phyloP scores from a whole-genome alignment of 2,888 invertebrate genomes.

The Smittia aterrima region DNA sequence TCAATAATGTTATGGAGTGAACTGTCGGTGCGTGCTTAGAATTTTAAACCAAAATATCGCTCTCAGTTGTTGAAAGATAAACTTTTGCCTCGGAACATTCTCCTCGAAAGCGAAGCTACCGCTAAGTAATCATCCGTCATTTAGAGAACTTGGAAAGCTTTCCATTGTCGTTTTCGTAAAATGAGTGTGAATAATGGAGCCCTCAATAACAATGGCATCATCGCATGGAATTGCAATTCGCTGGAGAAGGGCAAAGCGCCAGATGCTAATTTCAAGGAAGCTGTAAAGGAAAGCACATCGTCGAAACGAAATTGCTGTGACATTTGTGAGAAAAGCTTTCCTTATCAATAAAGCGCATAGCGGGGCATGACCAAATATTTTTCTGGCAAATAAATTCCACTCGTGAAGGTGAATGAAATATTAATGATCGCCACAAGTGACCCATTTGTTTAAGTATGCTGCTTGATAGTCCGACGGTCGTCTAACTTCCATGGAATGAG shows the following conservation, averaged over 20 bases:
- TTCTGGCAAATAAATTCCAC: not conserved
- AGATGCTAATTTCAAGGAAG: constrained; percentile 17
- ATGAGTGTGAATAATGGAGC: constrained; percentile 17
- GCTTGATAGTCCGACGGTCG: not conserved
- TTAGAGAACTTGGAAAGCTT: too few relatives aligned
- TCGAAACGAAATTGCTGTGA: constrained; percentile 19
- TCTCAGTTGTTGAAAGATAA: not conserved
- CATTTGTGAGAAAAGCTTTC: constrained; percentile 24
- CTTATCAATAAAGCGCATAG: not conserved
- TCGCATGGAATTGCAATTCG: constrained; percentile 9
- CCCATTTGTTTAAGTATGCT: not conserved
- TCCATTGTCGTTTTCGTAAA: not conserved
- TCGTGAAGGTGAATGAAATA: not conserved
- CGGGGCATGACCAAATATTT: not conserved
- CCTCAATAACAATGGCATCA: constrained; percentile 11
- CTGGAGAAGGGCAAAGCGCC: not conserved
- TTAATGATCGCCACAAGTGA: not conserved
- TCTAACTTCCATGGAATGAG: not conserved
- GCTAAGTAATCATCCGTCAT: too few relatives aligned
- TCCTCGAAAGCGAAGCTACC: too few relatives aligned
- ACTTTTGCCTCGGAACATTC: not conserved
- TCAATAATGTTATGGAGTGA: not conserved
- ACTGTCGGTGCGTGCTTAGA: constrained; percentile 7
- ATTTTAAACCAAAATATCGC: constrained; percentile 2
- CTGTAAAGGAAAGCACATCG: not conserved